phyloP scores from a whole-genome alignment of 1,140 invertebrate genomes.

The Drosophila sp. region DNA sequence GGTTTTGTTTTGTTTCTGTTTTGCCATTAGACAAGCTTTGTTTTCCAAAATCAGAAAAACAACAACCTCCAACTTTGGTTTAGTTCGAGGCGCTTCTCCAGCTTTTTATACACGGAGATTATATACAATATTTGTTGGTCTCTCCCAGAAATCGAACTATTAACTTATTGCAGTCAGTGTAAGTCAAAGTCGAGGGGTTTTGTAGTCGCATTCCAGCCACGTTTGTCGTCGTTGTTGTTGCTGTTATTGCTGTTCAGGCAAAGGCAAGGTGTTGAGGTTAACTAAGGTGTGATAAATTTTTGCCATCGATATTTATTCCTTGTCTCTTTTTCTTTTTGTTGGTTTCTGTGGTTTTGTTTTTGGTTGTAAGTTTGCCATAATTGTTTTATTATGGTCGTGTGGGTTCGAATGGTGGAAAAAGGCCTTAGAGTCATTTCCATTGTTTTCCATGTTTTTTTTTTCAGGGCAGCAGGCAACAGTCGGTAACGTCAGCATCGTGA shows the following conservation, averaged over 20 bases:
- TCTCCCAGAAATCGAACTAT: slow-evolving; percentile 72
- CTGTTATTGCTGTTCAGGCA: slow-evolving; percentile 36
- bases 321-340: slow-evolving; percentile 42
- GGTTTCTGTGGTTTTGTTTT: slow-evolving; percentile 20
- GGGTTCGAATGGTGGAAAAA: slow-evolving; percentile 35
- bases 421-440: slow-evolving; percentile 50
- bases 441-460: slow-evolving; percentile 17
- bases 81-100: slow-evolving; percentile 66
- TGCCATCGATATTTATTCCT: slow-evolving; percentile 69
- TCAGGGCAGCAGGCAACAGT: slow-evolving; percentile 40
- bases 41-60: slow-evolving; percentile 33
- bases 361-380: slow-evolving; percentile 61
- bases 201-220: slow-evolving; percentile 65
- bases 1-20: slow-evolving; percentile 27
- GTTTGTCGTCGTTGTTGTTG: slow-evolving; percentile 40
- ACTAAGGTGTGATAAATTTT: slow-evolving; percentile 82
- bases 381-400: slow-evolving; percentile 74
- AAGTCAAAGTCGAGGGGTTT: slow-evolving; percentile 56
- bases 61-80: slow-evolving; percentile 34
- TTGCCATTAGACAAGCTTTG: slow-evolving; percentile 64
- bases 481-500: slow-evolving; percentile 41
- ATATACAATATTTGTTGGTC: slow-evolving; percentile 29
- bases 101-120: slow-evolving; percentile 31
- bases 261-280: slow-evolving; percentile 74
- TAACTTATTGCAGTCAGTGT: slow-evolving; percentile 79